Evolutionary conservation across 2,888 invertebrate genomes (phyloP).

Genomic region (Mythimna loreyi): DNA sequence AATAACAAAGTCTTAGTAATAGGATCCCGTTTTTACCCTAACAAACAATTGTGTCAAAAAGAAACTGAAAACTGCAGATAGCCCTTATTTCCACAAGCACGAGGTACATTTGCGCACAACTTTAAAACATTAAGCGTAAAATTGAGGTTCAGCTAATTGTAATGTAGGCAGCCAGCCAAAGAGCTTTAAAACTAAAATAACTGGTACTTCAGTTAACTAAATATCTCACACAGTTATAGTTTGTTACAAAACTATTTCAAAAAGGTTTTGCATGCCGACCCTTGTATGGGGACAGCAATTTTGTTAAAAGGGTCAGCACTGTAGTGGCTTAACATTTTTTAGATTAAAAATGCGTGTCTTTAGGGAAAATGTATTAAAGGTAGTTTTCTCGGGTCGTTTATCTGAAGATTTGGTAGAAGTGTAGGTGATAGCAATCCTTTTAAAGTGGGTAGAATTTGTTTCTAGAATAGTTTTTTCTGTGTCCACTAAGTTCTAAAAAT

Average conservation of each 20-base stretch:
- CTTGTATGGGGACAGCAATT: constrained; percentile 50
- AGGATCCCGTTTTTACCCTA: no score
- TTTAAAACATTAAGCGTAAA: background rate
- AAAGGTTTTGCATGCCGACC: constrained; percentile 49
- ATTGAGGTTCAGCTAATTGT: constrained; percentile 18
- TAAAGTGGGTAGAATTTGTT: background rate
- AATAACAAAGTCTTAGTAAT: no score
- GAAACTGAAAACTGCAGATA: background rate
- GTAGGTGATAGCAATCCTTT: background rate
- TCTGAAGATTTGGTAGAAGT: constrained; percentile 5
- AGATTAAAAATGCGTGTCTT: constrained; percentile 54
- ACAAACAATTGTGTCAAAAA: background rate
- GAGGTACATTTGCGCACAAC: constrained; percentile 1
- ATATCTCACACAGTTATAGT: constrained; percentile 41
- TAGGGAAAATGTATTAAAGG: constrained; percentile 19
- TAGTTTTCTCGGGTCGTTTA: constrained; percentile 3
- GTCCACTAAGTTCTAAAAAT: no score
- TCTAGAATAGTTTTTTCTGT: no score
- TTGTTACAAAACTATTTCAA: constrained; percentile 37
- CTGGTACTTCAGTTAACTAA: constrained; percentile 18
- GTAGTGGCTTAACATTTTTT: constrained; percentile 46
- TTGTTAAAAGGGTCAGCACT: constrained; percentile 60
- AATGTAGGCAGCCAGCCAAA: constrained; percentile 27
- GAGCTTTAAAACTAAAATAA: constrained; percentile 24
- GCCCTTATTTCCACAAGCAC: background rate